A percentile compares a stretch with the other conserved stretches of the same genome.
Evolutionary conservation across 2,888 invertebrate genomes (phyloP).

Genomic region (Cryptocephalus moraei): DNA sequence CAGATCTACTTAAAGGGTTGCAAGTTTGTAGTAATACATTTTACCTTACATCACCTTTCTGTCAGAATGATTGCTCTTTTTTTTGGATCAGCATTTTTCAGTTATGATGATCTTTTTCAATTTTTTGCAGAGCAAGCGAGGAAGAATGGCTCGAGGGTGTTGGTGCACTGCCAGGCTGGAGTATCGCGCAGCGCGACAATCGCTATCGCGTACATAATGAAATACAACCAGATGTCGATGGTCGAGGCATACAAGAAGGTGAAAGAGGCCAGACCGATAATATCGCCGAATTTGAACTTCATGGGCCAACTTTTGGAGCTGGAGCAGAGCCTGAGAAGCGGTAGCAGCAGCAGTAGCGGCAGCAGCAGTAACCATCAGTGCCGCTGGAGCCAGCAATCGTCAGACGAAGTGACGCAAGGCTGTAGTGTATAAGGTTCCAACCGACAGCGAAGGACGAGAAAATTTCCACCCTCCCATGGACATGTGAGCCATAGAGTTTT

Average conservation of each 20-base stretch:
- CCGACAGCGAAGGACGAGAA: slow-evolving; percentile 1
- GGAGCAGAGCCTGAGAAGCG: slow-evolving; percentile 55
- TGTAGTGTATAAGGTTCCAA: slow-evolving; percentile 41
- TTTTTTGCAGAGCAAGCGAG: slow-evolving; percentile 58
- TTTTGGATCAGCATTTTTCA: not conserved
- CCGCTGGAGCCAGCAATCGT: slow-evolving; percentile 43
- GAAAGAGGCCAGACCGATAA: slow-evolving; percentile 74
- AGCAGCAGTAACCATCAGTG: slow-evolving; percentile 34
- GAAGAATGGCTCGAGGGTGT: slow-evolving; percentile 60
- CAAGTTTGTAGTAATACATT: not conserved
- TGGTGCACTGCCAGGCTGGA: slow-evolving; percentile 93
- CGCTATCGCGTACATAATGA: slow-evolving; percentile 92
- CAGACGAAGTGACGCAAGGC: slow-evolving; percentile 44
- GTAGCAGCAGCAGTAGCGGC: slow-evolving; percentile 28
- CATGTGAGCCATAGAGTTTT: slow-evolving; percentile 28
- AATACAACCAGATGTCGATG: slow-evolving; percentile 70
- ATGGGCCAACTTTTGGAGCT: slow-evolving; percentile 82
- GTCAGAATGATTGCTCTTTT: not conserved
- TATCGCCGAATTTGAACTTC: slow-evolving; percentile 92
- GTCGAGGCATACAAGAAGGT: slow-evolving; percentile 83
- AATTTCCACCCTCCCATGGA: slow-evolving; percentile 6
- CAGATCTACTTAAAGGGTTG: no score
- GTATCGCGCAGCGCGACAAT: slow-evolving; percentile 90
- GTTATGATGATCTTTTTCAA: slow-evolving; percentile 10
- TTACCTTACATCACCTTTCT: not conserved